phyloP scores from a whole-genome alignment of 2,888 invertebrate species.

The Temnothorax unifasciatus region DNA sequence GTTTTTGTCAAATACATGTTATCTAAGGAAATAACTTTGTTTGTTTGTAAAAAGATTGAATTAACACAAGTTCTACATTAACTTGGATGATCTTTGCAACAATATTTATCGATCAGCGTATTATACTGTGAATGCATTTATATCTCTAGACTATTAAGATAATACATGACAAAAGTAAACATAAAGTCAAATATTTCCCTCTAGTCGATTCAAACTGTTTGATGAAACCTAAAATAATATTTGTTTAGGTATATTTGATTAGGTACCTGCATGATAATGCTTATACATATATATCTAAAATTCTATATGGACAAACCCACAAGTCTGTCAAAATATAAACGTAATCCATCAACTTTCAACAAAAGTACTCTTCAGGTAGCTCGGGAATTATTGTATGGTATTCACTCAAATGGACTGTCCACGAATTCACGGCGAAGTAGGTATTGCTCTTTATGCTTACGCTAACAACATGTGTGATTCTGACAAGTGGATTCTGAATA shows the following conservation, averaged over 20 bases:
- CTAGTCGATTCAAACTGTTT: not conserved
- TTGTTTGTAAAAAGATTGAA: not conserved
- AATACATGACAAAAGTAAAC: not conserved
- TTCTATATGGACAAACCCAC: not conserved
- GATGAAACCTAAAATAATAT: not conserved
- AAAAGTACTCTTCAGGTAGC: slow-evolving; percentile 57
- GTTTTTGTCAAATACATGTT: not conserved
- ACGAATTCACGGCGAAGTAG: not conserved
- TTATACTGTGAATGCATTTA: not conserved
- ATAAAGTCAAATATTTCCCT: not conserved
- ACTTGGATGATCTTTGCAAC: not conserved
- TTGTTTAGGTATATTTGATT: not conserved
- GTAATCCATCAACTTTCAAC: slow-evolving; percentile 33
- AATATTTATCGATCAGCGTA: not conserved
- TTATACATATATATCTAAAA: not conserved
- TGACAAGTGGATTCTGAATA: slow-evolving; percentile 26
- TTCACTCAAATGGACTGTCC: no score
- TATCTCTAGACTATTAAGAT: not conserved
- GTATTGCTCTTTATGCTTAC: slow-evolving; percentile 28
- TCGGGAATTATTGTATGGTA: not conserved
- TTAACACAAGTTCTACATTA: not conserved
- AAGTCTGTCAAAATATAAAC: slow-evolving; percentile 59
- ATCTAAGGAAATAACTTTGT: not conserved
- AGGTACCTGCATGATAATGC: not conserved
- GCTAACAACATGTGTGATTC: slow-evolving; percentile 28